Evolutionary conservation across 2,113 vertebrate genomes (phyloP).

Genomic region (Merops nubicus): DNA sequence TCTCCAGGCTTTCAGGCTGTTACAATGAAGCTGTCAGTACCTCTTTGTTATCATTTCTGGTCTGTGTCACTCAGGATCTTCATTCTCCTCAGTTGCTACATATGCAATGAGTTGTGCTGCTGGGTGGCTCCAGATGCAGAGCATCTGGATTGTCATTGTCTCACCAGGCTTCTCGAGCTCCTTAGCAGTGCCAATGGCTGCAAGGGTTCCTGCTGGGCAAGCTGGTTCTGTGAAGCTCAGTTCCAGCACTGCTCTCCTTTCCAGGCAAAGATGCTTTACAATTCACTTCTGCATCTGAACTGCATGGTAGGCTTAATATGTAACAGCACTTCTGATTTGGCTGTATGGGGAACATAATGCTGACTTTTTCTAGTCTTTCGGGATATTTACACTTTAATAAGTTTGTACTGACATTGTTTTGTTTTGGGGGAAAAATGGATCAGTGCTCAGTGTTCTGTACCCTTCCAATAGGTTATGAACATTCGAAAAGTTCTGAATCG

Average conservation of each 20-base stretch:
- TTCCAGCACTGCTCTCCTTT: background rate
- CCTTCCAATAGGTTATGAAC: constrained; percentile 88
- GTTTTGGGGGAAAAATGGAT: background rate
- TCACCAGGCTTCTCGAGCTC: background rate
- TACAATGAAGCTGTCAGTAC: constrained; percentile 6
- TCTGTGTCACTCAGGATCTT: background rate
- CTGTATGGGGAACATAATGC: background rate
- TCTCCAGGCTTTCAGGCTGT: background rate
- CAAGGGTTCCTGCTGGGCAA: background rate
- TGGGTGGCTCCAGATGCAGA: constrained; percentile 19
- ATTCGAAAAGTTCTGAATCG: constrained; percentile 92
- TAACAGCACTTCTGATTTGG: background rate
- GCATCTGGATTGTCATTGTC: constrained; percentile 21
- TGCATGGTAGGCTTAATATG: background rate
- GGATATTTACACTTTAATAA: background rate
- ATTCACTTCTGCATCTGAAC: background rate
- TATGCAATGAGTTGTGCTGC: background rate
- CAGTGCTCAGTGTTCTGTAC: background rate
- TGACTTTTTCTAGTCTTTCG: too few relatives aligned
- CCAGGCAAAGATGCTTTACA: background rate
- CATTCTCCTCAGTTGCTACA: background rate
- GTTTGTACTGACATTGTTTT: background rate
- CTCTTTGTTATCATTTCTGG: background rate
- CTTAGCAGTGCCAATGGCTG: background rate
- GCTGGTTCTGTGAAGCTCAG: background rate